Evolutionary conservation across 2,113 vertebrate genomes (phyloP).

Genomic region (Tonatia bakeri): DNA sequence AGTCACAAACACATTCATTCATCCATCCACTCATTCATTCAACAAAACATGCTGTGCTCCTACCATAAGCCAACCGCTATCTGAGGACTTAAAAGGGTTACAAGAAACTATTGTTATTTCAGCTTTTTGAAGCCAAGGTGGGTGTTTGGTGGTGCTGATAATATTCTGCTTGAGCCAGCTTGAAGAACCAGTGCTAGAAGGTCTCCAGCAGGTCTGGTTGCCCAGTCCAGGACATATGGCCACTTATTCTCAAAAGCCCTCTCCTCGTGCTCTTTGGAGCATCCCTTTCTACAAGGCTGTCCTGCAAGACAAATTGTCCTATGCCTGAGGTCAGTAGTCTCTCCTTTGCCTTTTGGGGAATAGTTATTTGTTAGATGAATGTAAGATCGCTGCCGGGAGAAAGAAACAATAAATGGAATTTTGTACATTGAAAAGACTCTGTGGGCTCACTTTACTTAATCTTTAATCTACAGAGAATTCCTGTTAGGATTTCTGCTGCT

Average conservation of each 20-base stretch:
- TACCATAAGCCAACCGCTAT: background rate
- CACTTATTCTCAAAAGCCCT: background rate
- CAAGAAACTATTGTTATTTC: background rate
- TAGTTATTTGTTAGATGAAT: conserved; percentile 70
- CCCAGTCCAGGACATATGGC: background rate
- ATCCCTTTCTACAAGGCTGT: background rate
- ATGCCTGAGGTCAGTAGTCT: background rate
- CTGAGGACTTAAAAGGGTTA: background rate
- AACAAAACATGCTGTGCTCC: background rate
- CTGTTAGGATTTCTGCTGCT: background rate
- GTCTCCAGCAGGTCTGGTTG: accelerated
- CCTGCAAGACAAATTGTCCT: background rate
- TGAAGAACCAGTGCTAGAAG: background rate
- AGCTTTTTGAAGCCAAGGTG: background rate
- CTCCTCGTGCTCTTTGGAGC: background rate
- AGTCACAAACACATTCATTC: background rate
- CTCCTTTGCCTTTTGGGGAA: conserved; percentile 57
- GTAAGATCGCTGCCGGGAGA: conserved; percentile 67
- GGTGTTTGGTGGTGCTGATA: background rate
- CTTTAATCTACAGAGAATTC: conserved; percentile 69
- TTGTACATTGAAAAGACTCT: conserved; percentile 73
- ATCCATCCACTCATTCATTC: background rate
- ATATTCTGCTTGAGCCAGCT: background rate
- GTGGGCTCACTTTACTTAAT: conserved; percentile 70
- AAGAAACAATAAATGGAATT: conserved; percentile 76